Base-by-base conservation (phyloP, 2,113 vertebrate genomes). In the Peromyscus leucopus region DNA sequence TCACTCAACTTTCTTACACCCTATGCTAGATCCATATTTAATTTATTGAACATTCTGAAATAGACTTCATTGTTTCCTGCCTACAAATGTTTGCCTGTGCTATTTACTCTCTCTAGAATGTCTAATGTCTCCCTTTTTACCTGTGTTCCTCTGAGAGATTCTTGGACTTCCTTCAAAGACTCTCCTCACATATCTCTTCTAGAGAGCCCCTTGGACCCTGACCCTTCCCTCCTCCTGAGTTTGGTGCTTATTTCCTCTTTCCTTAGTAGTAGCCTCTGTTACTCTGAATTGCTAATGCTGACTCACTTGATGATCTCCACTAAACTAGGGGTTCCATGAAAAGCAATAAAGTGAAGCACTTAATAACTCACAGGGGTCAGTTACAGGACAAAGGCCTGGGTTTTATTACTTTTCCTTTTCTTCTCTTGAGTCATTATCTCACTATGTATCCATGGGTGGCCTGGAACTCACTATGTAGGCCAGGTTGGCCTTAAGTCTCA, bases 21-120 rank as follows among this genome's bases (percentile, higher is more conserved):
- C 86, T 94, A 36, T 78, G 9, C 83, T 83, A 63, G 31, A 95
- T 71, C 94, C 83, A 39, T 36, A 12, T 22, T 90, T 80, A 95
- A 79, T 84, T 87, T 71, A n/a, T 21, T 88, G 55, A 39, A n/a
- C 75, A 92, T 89, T 42, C n/a, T 85, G 28, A 61, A 92, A 90
- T 86, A 26, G 51, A n/a, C 48, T 48, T 16, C 63, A 95, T 71
- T 84, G n/a, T 63, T 75, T 94, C 39, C 22, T 96, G 51, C 69
- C 69, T 80, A 21, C 21, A 48, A 5, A 24, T 89, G 51, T 89
- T 94, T 92, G 16, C 10, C 24, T 71, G 0, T 80, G 13, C 55
- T 74, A 2, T 92, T 69, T 90, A 75, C 12, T 83, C 5, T 80
- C n/a, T 89, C 61, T 93, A 51, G 19, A 92, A 36, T 59, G 1